These are phyloP conservation scores for Penaeus monodon DNA, from an alignment of 2,888 invertebrate species.

Conservation along the genomic window DNA sequence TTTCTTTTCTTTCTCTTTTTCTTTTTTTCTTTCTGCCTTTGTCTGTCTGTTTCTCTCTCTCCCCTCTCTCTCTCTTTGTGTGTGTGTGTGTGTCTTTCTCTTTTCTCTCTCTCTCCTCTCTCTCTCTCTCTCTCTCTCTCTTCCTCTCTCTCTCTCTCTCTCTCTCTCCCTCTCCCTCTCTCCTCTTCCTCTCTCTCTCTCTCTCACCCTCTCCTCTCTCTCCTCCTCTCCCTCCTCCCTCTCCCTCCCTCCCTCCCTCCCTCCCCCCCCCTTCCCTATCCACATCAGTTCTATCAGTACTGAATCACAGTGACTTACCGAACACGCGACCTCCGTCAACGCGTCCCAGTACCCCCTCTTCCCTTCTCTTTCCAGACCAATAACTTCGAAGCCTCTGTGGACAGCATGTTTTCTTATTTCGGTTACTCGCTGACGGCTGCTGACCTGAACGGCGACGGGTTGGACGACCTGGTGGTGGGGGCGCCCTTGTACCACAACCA, in stretches of 20 bases:
- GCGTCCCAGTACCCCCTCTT: background rate
- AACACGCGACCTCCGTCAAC: too few relatives aligned
- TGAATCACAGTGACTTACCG: background rate
- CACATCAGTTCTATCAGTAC: background rate
- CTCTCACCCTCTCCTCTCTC: background rate
- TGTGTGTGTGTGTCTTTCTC: too few relatives aligned
- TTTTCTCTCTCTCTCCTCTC: background rate
- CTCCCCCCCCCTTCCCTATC: background rate
- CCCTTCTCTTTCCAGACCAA: background rate
- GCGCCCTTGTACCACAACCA: constrained; percentile 57
- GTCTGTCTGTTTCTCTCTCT: too few relatives aligned
- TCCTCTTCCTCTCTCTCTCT: background rate
- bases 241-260: background rate
- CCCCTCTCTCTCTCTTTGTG: background rate
- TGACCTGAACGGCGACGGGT: constrained; percentile 91
- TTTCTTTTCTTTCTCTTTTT: background rate
- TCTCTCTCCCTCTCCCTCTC: too few relatives aligned
- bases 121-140: too few relatives aligned
- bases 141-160: too few relatives aligned
- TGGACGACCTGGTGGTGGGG: constrained; percentile 84
- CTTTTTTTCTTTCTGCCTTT: background rate
- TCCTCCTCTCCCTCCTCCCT: background rate
- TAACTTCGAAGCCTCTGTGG: background rate
- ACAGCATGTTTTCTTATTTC: constrained; percentile 78
- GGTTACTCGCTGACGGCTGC: constrained; percentile 89